Percentiles rank a stretch among this genome's conserved stretches.
Evolutionary conservation across 2,797 vertebrate species (phyloP).

Genomic region (Sebastes trivittatus): DNA sequence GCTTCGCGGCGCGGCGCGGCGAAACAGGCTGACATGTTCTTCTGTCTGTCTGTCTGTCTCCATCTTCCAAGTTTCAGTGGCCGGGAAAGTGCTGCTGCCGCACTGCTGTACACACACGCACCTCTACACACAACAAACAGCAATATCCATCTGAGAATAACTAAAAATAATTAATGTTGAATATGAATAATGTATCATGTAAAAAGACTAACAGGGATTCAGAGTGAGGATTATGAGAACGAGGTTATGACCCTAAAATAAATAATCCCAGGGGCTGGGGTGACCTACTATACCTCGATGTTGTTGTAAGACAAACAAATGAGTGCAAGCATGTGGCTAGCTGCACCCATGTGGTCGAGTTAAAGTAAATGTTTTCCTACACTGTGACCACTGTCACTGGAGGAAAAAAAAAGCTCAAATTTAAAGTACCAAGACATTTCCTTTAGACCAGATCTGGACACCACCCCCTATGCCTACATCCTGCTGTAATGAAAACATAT

Average conservation of each 20-base stretch:
- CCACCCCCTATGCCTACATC: neutral
- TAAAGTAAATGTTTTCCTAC: neutral
- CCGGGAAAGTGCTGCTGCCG: too few species aligned
- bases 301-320: neutral
- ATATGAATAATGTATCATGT: too few species aligned
- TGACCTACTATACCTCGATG: neutral
- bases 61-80: too few species aligned
- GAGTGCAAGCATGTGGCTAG: neutral
- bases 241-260: neutral
- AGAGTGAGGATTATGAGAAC: neutral
- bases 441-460: constrained; percentile 8
- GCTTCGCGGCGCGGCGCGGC: too few species aligned
- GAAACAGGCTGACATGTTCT: too few species aligned
- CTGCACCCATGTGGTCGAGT: neutral
- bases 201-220: neutral
- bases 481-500: constrained; percentile 47
- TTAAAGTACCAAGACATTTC: neutral
- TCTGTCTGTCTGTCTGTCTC: too few species aligned
- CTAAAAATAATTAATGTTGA: too few species aligned
- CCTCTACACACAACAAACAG: too few species aligned
- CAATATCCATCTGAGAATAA: too few species aligned
- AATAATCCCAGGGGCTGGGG: neutral
- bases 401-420: neutral
- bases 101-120: too few species aligned
- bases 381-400: neutral